phyloP scores from a whole-genome alignment of 2,113 vertebrate genomes.

The Poeciliopsis occidentalis region DNA sequence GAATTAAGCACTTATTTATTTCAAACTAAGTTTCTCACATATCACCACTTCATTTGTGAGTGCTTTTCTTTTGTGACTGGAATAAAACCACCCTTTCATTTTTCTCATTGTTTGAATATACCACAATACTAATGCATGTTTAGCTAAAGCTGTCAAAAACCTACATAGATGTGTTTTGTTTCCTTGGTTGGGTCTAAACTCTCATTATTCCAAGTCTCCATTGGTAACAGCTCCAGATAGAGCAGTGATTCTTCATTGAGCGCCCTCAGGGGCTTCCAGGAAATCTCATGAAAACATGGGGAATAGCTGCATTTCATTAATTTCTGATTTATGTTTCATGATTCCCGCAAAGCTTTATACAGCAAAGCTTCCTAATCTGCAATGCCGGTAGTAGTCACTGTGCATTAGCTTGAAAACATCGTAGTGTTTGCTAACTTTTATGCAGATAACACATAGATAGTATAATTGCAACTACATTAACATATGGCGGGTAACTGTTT shows the following conservation, averaged over 20 bases:
- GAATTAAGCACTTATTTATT: not conserved
- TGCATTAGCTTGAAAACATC: not conserved
- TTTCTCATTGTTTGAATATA: not conserved
- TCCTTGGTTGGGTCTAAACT: not conserved
- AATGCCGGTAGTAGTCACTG: not conserved
- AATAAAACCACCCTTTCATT: not conserved
- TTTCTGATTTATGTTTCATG: not conserved
- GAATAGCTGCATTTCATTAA: conserved; percentile 1
- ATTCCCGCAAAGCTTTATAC: not conserved
- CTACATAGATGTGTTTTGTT: not conserved
- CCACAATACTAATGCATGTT: not conserved
- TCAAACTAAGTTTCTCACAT: no score
- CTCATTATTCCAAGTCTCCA: not conserved
- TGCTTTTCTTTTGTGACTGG: not conserved
- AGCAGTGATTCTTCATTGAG: not conserved
- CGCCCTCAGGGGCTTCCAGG: not conserved
- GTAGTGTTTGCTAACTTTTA: not conserved
- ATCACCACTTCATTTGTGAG: not conserved
- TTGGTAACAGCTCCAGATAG: not conserved
- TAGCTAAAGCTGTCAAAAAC: not conserved
- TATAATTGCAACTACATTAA: no score
- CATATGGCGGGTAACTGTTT: no score
- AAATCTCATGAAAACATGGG: not conserved
- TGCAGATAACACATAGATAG: no score
- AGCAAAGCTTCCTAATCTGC: not conserved